A percentile compares a stretch with the other conserved stretches of the same genome.
These are phyloP conservation scores for Lepisosteus osseus DNA, from an alignment of 2,113 vertebrate species.

Conservation along the genomic window DNA sequence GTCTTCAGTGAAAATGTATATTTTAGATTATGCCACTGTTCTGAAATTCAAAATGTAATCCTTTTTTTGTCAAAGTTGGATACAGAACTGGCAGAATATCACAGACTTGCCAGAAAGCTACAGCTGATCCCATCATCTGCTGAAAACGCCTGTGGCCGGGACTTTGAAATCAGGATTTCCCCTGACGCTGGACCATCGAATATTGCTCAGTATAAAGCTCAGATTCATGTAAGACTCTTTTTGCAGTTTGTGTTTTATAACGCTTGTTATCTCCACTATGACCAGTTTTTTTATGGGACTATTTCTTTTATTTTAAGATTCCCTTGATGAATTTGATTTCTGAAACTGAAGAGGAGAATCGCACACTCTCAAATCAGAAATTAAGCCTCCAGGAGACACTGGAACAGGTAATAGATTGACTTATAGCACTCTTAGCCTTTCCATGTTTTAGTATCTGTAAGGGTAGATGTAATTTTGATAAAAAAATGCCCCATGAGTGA, in stretches of 20 bases:
- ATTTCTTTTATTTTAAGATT: constrained; percentile 42
- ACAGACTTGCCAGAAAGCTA: constrained; percentile 88
- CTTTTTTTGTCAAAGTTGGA: constrained; percentile 65
- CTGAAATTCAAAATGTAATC: background rate
- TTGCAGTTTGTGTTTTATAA: background rate
- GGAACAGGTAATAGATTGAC: constrained; percentile 56
- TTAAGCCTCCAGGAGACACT: constrained; percentile 58
- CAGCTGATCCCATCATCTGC: constrained; percentile 85
- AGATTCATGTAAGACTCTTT: constrained; percentile 74
- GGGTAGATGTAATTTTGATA: background rate
- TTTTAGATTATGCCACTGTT: too few relatives aligned
- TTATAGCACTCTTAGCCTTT: background rate
- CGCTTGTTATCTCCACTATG: background rate
- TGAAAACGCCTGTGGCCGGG: constrained; percentile 83
- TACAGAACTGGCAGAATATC: constrained; percentile 79
- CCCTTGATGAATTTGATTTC: constrained; percentile 57
- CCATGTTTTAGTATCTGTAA: background rate
- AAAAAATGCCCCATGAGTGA: background rate
- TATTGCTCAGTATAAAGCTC: constrained; percentile 71
- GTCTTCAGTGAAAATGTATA: too few relatives aligned
- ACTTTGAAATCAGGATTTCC: constrained; percentile 85
- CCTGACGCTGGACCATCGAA: constrained; percentile 66
- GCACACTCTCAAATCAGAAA: constrained; percentile 50
- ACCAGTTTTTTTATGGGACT: constrained; percentile 2
- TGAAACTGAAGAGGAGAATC: constrained; percentile 66